phyloP scores from a whole-genome alignment of 2,888 invertebrate genomes.

The Steinernema carpocapsae region DNA sequence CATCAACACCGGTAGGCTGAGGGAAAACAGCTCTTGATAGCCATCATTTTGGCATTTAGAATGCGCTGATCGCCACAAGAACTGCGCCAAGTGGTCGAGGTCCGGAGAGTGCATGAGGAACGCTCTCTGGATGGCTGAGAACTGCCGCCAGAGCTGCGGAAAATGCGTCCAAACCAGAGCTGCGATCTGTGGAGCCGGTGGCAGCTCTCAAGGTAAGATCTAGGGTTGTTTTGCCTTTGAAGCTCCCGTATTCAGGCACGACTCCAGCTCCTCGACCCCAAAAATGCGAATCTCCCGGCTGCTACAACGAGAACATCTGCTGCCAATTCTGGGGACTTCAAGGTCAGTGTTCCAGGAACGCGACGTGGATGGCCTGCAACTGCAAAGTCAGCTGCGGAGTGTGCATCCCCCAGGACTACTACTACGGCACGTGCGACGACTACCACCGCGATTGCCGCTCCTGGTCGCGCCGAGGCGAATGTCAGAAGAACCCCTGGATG shows the following conservation, averaged over 20 bases:
- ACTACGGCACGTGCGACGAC: constrained; percentile 61
- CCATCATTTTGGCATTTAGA: constrained; percentile 44
- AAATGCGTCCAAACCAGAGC: constrained; percentile 53
- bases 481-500: constrained; percentile 57
- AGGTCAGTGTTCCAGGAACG: constrained; percentile 54
- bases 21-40: not conserved
- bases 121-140: constrained; percentile 64
- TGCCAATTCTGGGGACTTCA: constrained; percentile 57
- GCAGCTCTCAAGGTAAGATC: not conserved
- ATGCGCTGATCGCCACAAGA: constrained; percentile 60
- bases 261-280: constrained; percentile 38
- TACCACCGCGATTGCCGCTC: constrained; percentile 55
- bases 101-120: constrained; percentile 62
- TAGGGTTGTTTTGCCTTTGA: not conserved
- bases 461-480: constrained; percentile 60
- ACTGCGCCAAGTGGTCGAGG: constrained; percentile 55
- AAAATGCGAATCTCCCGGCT: constrained; percentile 58
- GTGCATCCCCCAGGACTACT: constrained; percentile 63
- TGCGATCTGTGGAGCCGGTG: constrained; percentile 52
- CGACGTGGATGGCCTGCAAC: constrained; percentile 65
- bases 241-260: constrained; percentile 1
- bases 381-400: constrained; percentile 66
- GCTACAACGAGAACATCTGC: constrained; percentile 65
- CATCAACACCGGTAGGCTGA: not conserved
- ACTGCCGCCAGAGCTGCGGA: constrained; percentile 59